Evolutionary conservation across 2,797 vertebrate genomes (phyloP).

Genomic region (Cercopithecus neglectus): DNA sequence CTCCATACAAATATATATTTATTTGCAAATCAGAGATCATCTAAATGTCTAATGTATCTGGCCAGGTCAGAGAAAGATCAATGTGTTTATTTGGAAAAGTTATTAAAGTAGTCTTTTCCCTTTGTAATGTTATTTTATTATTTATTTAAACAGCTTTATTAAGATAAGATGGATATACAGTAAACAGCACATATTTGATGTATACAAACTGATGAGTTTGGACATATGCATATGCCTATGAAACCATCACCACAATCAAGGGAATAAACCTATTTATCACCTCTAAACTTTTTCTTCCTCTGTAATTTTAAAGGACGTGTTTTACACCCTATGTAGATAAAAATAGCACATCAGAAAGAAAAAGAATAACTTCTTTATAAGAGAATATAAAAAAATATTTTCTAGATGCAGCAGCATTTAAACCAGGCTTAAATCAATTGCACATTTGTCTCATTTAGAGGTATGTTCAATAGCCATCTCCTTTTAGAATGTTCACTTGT

Average conservation of each 20-base stretch:
- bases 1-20: neutral
- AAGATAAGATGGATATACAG: neutral
- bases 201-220: neutral
- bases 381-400: neutral
- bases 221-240: neutral
- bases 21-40: neutral
- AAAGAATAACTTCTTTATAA: neutral
- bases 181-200: neutral
- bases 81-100: neutral
- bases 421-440: neutral
- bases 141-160: neutral
- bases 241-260: neutral
- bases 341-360: neutral
- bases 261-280: neutral
- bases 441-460: neutral
- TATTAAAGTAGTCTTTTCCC: neutral
- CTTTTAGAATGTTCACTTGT: constrained; percentile 20
- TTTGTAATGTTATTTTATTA: neutral
- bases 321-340: neutral
- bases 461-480: neutral
- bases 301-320: neutral
- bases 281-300: neutral
- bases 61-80: neutral
- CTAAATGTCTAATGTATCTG: neutral
- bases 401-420: neutral